phyloP scores from a whole-genome alignment of 2,888 invertebrate genomes.

The Erebia aethiops region DNA sequence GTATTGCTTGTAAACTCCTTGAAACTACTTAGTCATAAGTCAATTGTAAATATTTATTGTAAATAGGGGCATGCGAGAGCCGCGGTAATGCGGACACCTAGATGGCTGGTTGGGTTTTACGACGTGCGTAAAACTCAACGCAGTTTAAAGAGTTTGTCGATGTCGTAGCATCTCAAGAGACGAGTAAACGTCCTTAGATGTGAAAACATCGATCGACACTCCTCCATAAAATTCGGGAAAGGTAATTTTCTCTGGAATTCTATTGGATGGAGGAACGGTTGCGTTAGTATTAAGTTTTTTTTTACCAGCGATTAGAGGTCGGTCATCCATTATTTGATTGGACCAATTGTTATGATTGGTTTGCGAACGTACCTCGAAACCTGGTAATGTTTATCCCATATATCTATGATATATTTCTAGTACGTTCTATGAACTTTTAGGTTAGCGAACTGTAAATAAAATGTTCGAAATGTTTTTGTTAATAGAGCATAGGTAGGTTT shows the following conservation, averaged over 20 bases:
- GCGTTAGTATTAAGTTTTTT: slow-evolving; percentile 67
- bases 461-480: slow-evolving; percentile 27
- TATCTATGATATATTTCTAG: slow-evolving; percentile 98
- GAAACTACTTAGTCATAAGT: slow-evolving; percentile 53
- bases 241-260: slow-evolving; percentile 82
- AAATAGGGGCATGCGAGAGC: slow-evolving; percentile 58
- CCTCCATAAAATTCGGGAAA: slow-evolving; percentile 80
- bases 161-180: slow-evolving; percentile 50
- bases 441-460: slow-evolving; percentile 69
- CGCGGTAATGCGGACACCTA: slow-evolving; percentile 78
- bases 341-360: slow-evolving; percentile 45
- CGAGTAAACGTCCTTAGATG: slow-evolving; percentile 50
- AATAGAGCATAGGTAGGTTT: slow-evolving; percentile 31
- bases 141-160: slow-evolving; percentile 60
- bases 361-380: slow-evolving; percentile 67
- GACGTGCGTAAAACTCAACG: slow-evolving; percentile 60
- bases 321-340: slow-evolving; percentile 37
- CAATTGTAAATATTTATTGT: slow-evolving; percentile 64
- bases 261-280: slow-evolving; percentile 72
- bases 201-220: slow-evolving; percentile 59
- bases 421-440: slow-evolving; percentile 97
- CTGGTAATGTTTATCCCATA: slow-evolving; percentile 95
- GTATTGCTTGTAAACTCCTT: slow-evolving; percentile 88
- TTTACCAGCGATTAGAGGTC: slow-evolving; percentile 73
- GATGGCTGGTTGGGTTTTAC: slow-evolving; percentile 68